Evolutionary conservation across 2,888 invertebrate species (phyloP), one percentile per base, ranked within the genome.

Genomic region (Sminthurides aquaticus): DNA sequence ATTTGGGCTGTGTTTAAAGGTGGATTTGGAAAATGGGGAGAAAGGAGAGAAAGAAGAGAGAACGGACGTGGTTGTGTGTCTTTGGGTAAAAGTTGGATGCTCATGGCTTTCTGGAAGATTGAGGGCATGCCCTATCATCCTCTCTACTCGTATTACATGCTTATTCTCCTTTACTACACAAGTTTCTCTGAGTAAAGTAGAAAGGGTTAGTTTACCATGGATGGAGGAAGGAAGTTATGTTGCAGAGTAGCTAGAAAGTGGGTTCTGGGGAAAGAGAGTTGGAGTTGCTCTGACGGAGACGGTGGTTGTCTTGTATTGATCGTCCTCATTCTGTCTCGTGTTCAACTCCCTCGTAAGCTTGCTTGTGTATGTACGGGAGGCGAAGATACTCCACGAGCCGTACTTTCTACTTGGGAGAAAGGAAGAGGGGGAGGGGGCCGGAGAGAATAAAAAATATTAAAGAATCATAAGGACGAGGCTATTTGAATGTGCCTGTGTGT

Each of bases 221-320:
- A 34, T 11, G 43, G 15, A 34, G 43, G n/a, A n/a, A n/a, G n/a
- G n/a, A n/a, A n/a, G n/a, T n/a, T n/a, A n/a, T n/a, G n/a, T n/a
- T n/a, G n/a, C n/a, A n/a, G n/a, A n/a, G n/a, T n/a, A n/a, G n/a
- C n/a, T n/a, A n/a, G n/a, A n/a, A n/a, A n/a, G 43, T 15, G 43
- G 43, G 43, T 34, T 34, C 43, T 34, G 43, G 43, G 8, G 8
- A 34, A 34, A 34, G 8, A 34, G 43, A 34, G 24, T 49, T 62
- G 34, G 66, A 63, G 66, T 66, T 63, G 66, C 62, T 66, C 60
- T 62, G 65, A 62, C 57, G 66, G 59, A 59, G 55, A 52, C 49
- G 62, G 66, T 62, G 62, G 66, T 59, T 63, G 66, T 62, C 62
- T 62, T 62, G 43, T 66, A 66, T 66, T 66, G 66, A 66, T 66